Base-by-base conservation (phyloP, 2,888 invertebrate genomes). In the Leucophora obtusa region DNA sequence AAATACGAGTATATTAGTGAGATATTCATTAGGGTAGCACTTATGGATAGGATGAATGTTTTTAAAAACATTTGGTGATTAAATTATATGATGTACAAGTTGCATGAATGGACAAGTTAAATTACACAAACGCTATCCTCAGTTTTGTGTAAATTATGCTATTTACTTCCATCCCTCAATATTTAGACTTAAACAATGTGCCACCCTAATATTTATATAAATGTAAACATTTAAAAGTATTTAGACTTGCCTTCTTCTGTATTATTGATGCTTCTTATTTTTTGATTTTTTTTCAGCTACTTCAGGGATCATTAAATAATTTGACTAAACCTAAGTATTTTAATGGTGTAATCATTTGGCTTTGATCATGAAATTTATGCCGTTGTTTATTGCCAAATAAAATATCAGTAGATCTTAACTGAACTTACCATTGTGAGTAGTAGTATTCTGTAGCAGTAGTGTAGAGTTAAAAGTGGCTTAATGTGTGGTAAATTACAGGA, bases 341-440 rank as follows among this genome's bases (percentile, higher is more conserved):
- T 47, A 14, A 47, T 47, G 43, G 11, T 47, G 18, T 51, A 82
- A 82, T 76, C 65, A 56, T 51, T 79, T 82, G 81, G 73, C 82
- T 82, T 83, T 83, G 82, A 83, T 79, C 82, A 51, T 81, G 79
- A 82, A 83, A 81, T 70, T 28, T 43, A 35, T 58, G 47, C 43
- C 54, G 28, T 28, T 54, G 47, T 63, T 69, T n/a, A 10, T 33
- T 54, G 53, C 35, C 18, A 38, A 6, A 15, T 50, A 59, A 56
- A 58, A 58, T 53, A 71, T 51, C 28, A 65, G 38, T 18, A 14
- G 62, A 79, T 71, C 70, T 71, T n/a, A 68, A 43, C 58, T 65
- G 43, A n/a, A 47, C 6, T 47, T n/a, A 47, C n/a, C 14, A n/a
- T 38, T 38, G 2, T 24, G 24, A n/a, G n/a, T 21, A 28, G 28